phyloP scores from a whole-genome alignment of 2,797 vertebrate species.

The Accipiter superciliosus region DNA sequence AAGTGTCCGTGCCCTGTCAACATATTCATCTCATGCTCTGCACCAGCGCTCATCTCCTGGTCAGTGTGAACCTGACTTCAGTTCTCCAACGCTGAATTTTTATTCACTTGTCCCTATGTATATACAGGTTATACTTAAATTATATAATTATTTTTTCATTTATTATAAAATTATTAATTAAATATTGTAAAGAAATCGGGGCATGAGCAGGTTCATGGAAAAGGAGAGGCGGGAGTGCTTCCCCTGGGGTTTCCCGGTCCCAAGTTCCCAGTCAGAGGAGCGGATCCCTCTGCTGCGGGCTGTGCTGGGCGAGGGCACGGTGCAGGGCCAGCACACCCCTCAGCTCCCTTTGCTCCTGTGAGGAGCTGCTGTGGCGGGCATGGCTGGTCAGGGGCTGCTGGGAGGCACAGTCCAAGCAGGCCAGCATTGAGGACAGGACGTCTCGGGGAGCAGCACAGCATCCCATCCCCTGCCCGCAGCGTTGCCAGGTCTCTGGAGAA shows the following conservation, averaged over 20 bases:
- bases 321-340: not conserved
- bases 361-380: not conserved
- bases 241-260: not conserved
- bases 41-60: too few relatives aligned
- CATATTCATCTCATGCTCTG: not conserved
- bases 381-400: not conserved
- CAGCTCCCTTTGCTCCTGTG: not conserved
- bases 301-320: not conserved
- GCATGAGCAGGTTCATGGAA: not conserved
- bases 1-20: not conserved
- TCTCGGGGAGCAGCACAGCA: not conserved
- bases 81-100: not conserved
- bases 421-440: not conserved
- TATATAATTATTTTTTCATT: not conserved
- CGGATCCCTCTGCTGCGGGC: rapidly evolving
- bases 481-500: not conserved
- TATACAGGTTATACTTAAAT: not conserved
- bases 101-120: not conserved
- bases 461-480: not conserved
- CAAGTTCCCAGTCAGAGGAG: not conserved
- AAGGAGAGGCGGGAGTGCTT: not conserved
- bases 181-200: not conserved
- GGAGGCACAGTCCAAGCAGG: not conserved
- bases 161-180: not conserved
- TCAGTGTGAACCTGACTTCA: not conserved